Base-by-base conservation (phyloP, 2,888 invertebrate species). In the Mythimna loreyi region DNA sequence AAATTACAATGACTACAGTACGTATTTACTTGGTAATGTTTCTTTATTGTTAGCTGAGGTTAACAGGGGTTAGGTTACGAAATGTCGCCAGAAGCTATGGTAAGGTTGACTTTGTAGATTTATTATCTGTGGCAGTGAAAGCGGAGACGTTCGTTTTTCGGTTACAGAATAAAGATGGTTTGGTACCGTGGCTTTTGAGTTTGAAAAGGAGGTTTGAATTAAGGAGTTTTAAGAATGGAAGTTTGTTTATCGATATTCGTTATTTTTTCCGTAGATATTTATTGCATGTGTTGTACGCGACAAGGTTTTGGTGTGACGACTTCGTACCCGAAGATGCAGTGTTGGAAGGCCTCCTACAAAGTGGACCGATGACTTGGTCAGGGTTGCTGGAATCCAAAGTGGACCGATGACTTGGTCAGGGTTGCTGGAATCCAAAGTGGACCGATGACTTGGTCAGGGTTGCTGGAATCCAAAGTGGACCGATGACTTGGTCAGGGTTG, bases 11-110 rank as follows among this genome's bases (percentile, higher is more conserved):
- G 91, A 87, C 86, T 83, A 81, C 87, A 67, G 83, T 86, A 86
- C 83, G 91, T 92, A 92, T 94, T 93, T 93, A 93, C 92, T 92
- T 92, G 93, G 91, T 92, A 93, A 93, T 92, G 86, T 85, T 83
- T 81, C 86, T 87, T 89, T 91, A 90, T 92, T 91, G 90, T 91
- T 87, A 78, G 80, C 50, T 75, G 87, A 90, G 92, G 93, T 92
- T 92, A 92, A 86, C 86, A 69, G 85, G 91, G 93, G 93, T 93
- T 92, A 92, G 85, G 88, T 92, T 91, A 91, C 92, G 92, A 92
- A 90, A 93, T 86, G 81, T 81, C 86, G 75, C 70, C 80, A 62
- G 84, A 83, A 78, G 81, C 84, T 72, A 66, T 55, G 55, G 72
- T 65, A 67, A 64, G 71, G 64, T 72, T 81, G 67, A 71, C 69